These are phyloP conservation scores for Eulemur rufifrons DNA, from an alignment of 2,113 vertebrate genomes.

Conservation along the genomic window DNA sequence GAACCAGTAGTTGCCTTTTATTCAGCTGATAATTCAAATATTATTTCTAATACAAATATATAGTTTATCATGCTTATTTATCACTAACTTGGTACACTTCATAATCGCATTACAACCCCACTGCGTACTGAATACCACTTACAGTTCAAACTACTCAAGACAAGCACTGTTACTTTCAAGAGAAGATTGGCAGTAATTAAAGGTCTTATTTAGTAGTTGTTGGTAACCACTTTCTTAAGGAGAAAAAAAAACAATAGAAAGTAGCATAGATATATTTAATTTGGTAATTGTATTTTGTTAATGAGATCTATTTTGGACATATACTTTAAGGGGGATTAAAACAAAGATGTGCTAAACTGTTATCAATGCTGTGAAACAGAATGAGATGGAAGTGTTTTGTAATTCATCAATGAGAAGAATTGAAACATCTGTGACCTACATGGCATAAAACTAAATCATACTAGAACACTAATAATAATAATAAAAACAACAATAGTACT, in stretches of 20 bases:
- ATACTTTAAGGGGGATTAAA: slow-evolving; percentile 42
- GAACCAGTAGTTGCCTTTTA: slow-evolving; percentile 60
- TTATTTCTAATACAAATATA: slow-evolving; percentile 74
- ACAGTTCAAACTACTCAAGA: slow-evolving; percentile 71
- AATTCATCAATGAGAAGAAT: slow-evolving; percentile 48
- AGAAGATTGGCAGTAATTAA: slow-evolving; percentile 76
- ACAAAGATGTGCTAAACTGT: slow-evolving; percentile 52
- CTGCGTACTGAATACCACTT: slow-evolving; percentile 66
- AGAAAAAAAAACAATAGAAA: slow-evolving; percentile 62
- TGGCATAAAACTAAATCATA: slow-evolving; percentile 66
- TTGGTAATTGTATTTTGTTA: slow-evolving; percentile 68
- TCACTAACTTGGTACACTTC: slow-evolving; percentile 49
- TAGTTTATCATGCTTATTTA: slow-evolving; percentile 65
- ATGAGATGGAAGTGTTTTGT: slow-evolving; percentile 42
- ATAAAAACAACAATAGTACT: slow-evolving; percentile 64
- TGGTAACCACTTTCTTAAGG: slow-evolving; percentile 70
- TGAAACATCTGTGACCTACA: slow-evolving; percentile 59
- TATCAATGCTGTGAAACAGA: not conserved
- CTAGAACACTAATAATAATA: slow-evolving; percentile 57
- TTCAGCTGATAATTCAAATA: slow-evolving; percentile 73
- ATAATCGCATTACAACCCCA: slow-evolving; percentile 71
- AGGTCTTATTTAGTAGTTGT: slow-evolving; percentile 72
- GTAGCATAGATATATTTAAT: slow-evolving; percentile 57
- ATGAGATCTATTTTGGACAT: slow-evolving; percentile 62
- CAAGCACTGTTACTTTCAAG: slow-evolving; percentile 65